These are phyloP conservation scores for Harpalus rubripes DNA, from an alignment of 2,888 invertebrate species.

Conservation along the genomic window DNA sequence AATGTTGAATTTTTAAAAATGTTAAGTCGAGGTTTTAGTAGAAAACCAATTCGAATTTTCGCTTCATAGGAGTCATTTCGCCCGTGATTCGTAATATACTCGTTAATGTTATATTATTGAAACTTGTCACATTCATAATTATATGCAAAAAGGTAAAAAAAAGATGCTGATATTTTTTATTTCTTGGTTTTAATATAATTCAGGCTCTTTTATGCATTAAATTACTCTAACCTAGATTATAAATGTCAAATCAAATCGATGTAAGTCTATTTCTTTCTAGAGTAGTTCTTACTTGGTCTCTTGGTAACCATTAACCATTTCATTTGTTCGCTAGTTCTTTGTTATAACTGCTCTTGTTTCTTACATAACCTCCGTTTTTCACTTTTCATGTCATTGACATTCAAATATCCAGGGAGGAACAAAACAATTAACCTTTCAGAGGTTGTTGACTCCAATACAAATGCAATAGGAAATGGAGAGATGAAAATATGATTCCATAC, in stretches of 20 bases:
- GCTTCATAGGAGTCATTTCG: too few relatives aligned
- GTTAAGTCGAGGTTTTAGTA: too few relatives aligned
- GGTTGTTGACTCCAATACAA: conserved; percentile 41
- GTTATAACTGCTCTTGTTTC: conserved; percentile 16
- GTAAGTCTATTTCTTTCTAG: neutral
- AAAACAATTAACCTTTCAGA: conserved; percentile 47
- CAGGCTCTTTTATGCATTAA: neutral
- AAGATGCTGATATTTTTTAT: neutral
- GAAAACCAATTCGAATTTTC: too few relatives aligned
- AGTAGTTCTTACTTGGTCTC: neutral
- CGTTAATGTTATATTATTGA: too few relatives aligned
- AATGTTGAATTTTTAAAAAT: too few relatives aligned
- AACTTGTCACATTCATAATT: too few relatives aligned
- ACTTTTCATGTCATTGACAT: conserved; percentile 46
- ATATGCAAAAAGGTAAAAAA: too few relatives aligned
- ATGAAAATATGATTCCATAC: conserved; percentile 3
- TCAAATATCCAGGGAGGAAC: conserved; percentile 40
- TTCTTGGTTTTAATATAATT: neutral
- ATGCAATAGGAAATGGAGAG: conserved; percentile 30
- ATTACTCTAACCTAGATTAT: neutral
- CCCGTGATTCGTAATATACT: too few relatives aligned
- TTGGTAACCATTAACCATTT: neutral
- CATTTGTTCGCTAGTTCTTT: conserved; percentile 21
- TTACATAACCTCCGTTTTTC: conserved; percentile 34
- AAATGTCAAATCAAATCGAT: neutral